phyloP scores from a whole-genome alignment of 2,113 vertebrate species.

The Zootoca vivipara region DNA sequence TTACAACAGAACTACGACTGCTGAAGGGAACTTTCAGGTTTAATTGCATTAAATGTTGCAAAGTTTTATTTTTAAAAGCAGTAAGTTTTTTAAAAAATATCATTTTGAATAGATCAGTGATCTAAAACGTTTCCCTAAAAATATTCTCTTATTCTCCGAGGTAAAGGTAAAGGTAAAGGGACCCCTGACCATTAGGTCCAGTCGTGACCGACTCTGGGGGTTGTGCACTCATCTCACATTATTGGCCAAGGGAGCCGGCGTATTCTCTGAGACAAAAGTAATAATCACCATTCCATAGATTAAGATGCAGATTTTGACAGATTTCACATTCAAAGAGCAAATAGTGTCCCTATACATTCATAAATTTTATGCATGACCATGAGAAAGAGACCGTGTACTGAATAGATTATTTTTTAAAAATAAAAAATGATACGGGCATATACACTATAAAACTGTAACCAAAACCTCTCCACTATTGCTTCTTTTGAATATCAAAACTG shows the following conservation, averaged over 20 bases:
- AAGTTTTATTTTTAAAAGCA: background rate
- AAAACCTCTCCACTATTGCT: background rate
- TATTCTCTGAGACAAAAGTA: no score
- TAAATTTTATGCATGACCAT: accelerated
- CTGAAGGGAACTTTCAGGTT: background rate
- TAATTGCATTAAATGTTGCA: background rate
- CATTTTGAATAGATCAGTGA: no score
- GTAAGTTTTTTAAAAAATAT: no score
- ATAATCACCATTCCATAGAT: background rate
- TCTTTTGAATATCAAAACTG: background rate
- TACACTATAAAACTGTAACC: background rate
- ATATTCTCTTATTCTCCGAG: no score
- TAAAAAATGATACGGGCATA: background rate
- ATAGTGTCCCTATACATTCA: background rate
- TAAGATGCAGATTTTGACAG: background rate
- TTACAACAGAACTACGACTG: background rate
- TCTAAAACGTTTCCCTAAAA: no score
- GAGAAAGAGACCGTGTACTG: background rate
- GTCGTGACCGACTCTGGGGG: no score
- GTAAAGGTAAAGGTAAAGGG: no score
- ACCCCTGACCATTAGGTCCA: no score
- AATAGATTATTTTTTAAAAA: background rate
- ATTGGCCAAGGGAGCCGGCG: no score
- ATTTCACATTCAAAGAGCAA: accelerated
- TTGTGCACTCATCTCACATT: no score